Conservation (phyloP, 2,113 vertebrate species). For the Heterochromis multidens region DNA sequence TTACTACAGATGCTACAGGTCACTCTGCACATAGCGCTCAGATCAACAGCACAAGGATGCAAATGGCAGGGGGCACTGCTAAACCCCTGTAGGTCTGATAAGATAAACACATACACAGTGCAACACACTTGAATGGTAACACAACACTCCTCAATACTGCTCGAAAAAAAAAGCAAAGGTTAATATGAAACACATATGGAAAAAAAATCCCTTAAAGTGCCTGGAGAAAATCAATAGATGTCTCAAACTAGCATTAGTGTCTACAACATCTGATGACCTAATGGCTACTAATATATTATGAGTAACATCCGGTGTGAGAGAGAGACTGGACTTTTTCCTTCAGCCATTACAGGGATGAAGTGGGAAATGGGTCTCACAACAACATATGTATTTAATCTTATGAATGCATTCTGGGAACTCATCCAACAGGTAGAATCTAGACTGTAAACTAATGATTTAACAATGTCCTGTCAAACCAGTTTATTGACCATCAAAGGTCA, state of each 20-base stretch:
- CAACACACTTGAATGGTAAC: neutral
- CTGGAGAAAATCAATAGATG: neutral
- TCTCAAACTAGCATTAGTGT: neutral
- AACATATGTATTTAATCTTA: neutral
- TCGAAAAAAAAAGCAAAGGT: neutral
- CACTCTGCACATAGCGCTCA: conserved; percentile 75
- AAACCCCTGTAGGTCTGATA: conserved; percentile 69
- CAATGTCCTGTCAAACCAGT: neutral
- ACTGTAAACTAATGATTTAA: neutral
- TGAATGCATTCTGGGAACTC: conserved; percentile 26
- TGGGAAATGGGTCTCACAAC: neutral
- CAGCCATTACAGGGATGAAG: neutral
- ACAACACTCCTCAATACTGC: neutral
- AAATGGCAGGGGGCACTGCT: conserved; percentile 71
- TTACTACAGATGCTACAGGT: conserved; percentile 83
- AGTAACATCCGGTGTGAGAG: neutral
- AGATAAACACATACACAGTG: conserved; percentile 56
- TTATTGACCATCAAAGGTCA: neutral
- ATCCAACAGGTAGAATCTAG: neutral
- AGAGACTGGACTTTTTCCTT: neutral
- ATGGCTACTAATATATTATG: neutral
- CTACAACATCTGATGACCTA: neutral
- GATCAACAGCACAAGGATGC: conserved; percentile 62
- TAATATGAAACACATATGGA: neutral
- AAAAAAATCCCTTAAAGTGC: neutral